These are phyloP conservation scores for Tamandua tetradactyla DNA, from an alignment of 2,797 vertebrate species.

Conservation along the genomic window DNA sequence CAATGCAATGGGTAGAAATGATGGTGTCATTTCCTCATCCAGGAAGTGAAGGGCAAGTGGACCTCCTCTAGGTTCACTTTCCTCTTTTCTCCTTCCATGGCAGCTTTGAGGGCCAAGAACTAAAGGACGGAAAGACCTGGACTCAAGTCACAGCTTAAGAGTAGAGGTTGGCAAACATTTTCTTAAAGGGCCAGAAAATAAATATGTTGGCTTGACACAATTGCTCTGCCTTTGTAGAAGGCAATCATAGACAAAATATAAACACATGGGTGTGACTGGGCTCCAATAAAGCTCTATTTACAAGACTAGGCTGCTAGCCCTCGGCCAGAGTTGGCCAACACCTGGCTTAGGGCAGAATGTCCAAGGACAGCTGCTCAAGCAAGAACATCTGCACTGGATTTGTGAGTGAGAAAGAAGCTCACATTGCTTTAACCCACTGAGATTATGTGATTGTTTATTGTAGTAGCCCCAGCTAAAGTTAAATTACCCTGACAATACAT, in stretches of 20 bases:
- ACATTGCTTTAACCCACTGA: fast-evolving
- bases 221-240: too few relatives aligned
- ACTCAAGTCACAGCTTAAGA: fast-evolving
- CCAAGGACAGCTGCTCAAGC: background rate
- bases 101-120: background rate
- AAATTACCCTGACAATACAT: fast-evolving
- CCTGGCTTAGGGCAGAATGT: background rate
- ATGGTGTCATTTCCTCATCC: fast-evolving
- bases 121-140: background rate
- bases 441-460: background rate
- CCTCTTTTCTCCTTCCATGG: background rate
- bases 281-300: background rate
- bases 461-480: too few relatives aligned
- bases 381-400: background rate
- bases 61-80: fast-evolving
- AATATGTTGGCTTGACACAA: fast-evolving
- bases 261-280: fast-evolving
- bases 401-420: fast-evolving
- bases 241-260: background rate
- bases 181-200: too few relatives aligned
- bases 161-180: background rate
- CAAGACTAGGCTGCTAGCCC: background rate
- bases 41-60: background rate
- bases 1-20: fast-evolving
- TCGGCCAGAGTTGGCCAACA: too few relatives aligned